A percentile compares a stretch with the other conserved stretches of the same genome.
phyloP scores from a whole-genome alignment of 2,797 vertebrate species.

The Poecilia gillii region DNA sequence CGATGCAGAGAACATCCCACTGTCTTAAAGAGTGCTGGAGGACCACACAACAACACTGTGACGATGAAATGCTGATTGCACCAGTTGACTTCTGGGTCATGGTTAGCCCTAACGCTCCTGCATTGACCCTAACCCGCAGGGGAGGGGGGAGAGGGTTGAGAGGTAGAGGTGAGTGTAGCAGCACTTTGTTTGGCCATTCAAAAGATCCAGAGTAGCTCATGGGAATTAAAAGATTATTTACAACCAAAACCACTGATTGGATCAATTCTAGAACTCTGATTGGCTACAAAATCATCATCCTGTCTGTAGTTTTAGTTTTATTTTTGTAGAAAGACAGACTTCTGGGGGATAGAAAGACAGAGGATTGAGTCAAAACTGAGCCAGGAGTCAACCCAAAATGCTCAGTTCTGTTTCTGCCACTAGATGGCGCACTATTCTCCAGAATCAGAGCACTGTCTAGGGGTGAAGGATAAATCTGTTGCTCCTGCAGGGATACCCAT shows the following conservation, averaged over 20 bases:
- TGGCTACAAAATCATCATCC: conserved; percentile 44
- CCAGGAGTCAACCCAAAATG: conserved; percentile 62
- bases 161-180: conserved; percentile 81
- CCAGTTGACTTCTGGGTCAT: conserved; percentile 75
- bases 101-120: conserved; percentile 74
- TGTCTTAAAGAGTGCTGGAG: conserved; percentile 74
- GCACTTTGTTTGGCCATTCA: conserved; percentile 71
- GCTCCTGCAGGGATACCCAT: conserved; percentile 60
- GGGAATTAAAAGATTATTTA: conserved; percentile 21
- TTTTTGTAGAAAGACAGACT: conserved; percentile 66
- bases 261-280: conserved; percentile 13
- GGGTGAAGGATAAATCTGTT: conserved; percentile 61
- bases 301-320: conserved; percentile 50
- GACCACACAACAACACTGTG: conserved; percentile 76
- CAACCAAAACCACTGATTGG: conserved; percentile 43
- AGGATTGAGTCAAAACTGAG: conserved; percentile 69
- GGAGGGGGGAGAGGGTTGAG: conserved; percentile 75
- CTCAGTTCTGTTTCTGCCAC: conserved; percentile 70
- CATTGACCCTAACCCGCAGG: conserved; percentile 74
- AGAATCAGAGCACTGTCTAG: conserved; percentile 62
- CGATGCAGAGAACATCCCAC: conserved; percentile 74
- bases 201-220: conserved; percentile 49
- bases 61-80: conserved; percentile 73
- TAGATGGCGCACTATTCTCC: conserved; percentile 75
- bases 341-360: conserved; percentile 74